These are phyloP conservation scores for Pelodytes ibericus DNA, from an alignment of 2,797 vertebrate genomes.

Conservation along the genomic window DNA sequence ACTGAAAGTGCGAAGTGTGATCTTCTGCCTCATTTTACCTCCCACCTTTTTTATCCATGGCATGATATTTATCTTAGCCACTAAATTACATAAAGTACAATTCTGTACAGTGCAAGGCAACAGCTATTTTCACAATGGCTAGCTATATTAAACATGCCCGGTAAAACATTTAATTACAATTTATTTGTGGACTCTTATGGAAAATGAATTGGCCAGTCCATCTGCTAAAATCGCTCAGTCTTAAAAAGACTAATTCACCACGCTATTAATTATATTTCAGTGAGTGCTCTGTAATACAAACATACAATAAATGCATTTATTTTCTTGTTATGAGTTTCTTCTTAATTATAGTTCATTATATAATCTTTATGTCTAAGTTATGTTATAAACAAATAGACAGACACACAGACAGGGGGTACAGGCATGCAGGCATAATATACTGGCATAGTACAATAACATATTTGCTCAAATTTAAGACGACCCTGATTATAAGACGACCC, in stretches of 20 bases:
- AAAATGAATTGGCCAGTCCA: slow-evolving; percentile 30
- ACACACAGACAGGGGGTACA: no score
- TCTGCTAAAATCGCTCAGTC: slow-evolving; percentile 29
- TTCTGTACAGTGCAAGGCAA: slow-evolving; percentile 14
- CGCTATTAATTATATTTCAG: slow-evolving; percentile 17
- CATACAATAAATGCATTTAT: neutral
- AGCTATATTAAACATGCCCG: slow-evolving; percentile 25
- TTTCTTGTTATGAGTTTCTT: neutral
- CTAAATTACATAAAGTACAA: slow-evolving; percentile 34
- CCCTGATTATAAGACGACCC: no score
- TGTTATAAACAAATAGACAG: no score
- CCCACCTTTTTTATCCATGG: neutral
- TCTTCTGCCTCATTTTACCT: slow-evolving; percentile 25
- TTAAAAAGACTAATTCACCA: slow-evolving; percentile 20
- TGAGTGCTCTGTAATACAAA: neutral
- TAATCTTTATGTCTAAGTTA: no score
- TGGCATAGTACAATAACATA: no score
- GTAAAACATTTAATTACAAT: slow-evolving; percentile 26
- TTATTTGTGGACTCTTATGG: slow-evolving; percentile 9
- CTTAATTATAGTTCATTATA: neutral
- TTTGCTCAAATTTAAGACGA: no score
- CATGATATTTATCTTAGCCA: slow-evolving; percentile 14
- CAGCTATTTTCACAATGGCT: slow-evolving; percentile 4
- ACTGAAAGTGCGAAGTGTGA: neutral
- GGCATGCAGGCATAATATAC: no score